Percentiles rank a stretch among this genome's conserved stretches.
Conservation (phyloP, 2,797 vertebrate species). For the Siniperca scherzeri region DNA sequence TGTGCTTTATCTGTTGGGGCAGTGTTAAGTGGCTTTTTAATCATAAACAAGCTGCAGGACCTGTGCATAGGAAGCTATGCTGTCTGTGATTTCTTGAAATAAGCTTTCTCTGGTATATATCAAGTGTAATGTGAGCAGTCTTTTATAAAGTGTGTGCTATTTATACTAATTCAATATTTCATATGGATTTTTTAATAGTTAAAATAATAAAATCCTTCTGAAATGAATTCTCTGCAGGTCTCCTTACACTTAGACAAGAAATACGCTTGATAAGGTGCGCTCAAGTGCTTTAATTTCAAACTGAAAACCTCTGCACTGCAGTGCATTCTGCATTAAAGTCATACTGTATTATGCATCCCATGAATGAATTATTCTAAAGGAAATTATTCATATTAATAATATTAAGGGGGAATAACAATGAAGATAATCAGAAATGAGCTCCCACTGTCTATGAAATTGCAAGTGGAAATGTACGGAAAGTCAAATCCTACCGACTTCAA, state of each 20-base stretch:
- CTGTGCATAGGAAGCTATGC: constrained; percentile 58
- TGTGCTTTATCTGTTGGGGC: constrained; percentile 62
- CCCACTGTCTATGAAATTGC: background rate
- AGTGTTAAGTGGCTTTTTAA: constrained; percentile 66
- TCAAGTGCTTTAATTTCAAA: constrained; percentile 54
- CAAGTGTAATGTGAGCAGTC: constrained; percentile 65
- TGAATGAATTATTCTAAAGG: background rate
- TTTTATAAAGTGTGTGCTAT: constrained; percentile 74
- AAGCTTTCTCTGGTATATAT: constrained; percentile 62
- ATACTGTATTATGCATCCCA: background rate
- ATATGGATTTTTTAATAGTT: constrained; percentile 69
- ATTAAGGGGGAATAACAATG: background rate
- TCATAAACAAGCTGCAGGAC: constrained; percentile 54
- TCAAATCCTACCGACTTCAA: background rate
- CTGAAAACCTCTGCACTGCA: background rate
- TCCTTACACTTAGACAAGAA: constrained; percentile 15
- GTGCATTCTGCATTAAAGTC: background rate
- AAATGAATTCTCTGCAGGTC: constrained; percentile 23
- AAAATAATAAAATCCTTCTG: constrained; percentile 60
- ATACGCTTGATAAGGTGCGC: background rate
- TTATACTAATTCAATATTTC: constrained; percentile 73
- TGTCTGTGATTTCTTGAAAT: constrained; percentile 65
- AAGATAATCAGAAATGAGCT: background rate
- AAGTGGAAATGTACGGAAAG: background rate
- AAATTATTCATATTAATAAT: background rate